Evolutionary conservation across 1,140 invertebrate genomes (phyloP), one percentile per base, ranked within the genome.

Genomic region (Drosophila sulfurigaster): DNA sequence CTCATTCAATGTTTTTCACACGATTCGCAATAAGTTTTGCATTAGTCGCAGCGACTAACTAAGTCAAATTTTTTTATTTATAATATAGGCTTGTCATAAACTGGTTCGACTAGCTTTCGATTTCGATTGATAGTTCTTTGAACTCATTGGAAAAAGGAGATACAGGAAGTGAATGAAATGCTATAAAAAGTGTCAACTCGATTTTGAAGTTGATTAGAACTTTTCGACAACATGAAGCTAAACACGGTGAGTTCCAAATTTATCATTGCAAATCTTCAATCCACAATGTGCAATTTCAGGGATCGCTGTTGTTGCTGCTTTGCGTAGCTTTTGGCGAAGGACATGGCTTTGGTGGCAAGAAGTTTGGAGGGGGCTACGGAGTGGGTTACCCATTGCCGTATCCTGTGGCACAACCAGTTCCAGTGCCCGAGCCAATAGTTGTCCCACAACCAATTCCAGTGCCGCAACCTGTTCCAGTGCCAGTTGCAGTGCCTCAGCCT

Each of bases 1-100:
- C 86, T 63, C 71, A 11, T 51, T 86, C 79, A 86, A 90, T 89
- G 86, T 57, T 82, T 72, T 86, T 89, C 85, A 56, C 86, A 89
- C 81, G 78, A 69, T 80, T 68, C 66, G 58, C 68, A 77, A 80
- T 63, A 52, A 48, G 71, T 69, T 78, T 73, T 13, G 57, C 78
- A 30, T 65, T 88, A 89, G 85, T 89, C 60, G 78, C 59, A 81
- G 70, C 30, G 65, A 78, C 83, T 88, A 88, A 86, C 58, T 52
- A 66, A 72, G 52, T 30, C 70, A 62, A 59, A 67, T 68, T 73
- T 38, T 69, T 67, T 67, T 76, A 73, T 87, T 64, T 54, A 79
- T 64, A 28, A 49, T 6, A 28, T 66, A n/a, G 49, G 15, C 30
- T 75, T 28, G 46, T 41, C 41, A 51, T 49, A 49, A 86, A 86